Conservation (phyloP, 1,140 invertebrate species). For the Pomacea maculata region DNA sequence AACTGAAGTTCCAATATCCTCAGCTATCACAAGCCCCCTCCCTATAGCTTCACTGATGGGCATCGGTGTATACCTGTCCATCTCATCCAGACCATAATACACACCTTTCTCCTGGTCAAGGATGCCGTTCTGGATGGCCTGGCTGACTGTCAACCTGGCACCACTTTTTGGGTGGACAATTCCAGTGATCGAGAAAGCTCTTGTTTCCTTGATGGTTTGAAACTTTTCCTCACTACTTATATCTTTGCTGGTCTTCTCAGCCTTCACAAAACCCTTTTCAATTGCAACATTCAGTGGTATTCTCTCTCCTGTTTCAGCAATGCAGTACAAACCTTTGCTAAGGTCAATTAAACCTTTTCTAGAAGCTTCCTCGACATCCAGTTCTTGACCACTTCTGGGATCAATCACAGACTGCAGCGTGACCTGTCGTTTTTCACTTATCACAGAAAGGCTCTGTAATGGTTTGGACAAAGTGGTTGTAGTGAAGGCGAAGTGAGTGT, state of each 20-base stretch:
- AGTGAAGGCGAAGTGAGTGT: constrained; percentile 55
- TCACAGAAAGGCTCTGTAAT: constrained; percentile 48
- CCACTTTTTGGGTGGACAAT: constrained; percentile 87
- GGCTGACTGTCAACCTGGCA: constrained; percentile 79
- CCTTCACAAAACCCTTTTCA: constrained; percentile 54
- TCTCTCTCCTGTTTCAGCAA: constrained; percentile 74
- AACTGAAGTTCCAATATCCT: constrained; percentile 39
- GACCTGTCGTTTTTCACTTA: constrained; percentile 53
- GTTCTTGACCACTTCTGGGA: constrained; percentile 79
- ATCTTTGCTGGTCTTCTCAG: constrained; percentile 41
- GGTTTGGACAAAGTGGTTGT: constrained; percentile 54
- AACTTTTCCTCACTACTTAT: constrained; percentile 30
- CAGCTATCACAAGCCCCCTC: constrained; percentile 57
- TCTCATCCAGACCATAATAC: constrained; percentile 53
- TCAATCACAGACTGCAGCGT: constrained; percentile 76
- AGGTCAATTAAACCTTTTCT: constrained; percentile 64
- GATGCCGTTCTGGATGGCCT: constrained; percentile 86
- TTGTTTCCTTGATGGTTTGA: constrained; percentile 57
- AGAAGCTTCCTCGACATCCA: constrained; percentile 86
- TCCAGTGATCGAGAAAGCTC: constrained; percentile 66
- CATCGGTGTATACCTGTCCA: constrained; percentile 63
- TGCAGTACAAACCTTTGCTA: constrained; percentile 78
- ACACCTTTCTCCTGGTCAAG: constrained; percentile 81
- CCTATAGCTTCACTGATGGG: constrained; percentile 86
- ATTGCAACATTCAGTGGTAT: constrained; percentile 86